phyloP scores from a whole-genome alignment of 1,140 invertebrate genomes.

The Caenorhabditis remanei region DNA sequence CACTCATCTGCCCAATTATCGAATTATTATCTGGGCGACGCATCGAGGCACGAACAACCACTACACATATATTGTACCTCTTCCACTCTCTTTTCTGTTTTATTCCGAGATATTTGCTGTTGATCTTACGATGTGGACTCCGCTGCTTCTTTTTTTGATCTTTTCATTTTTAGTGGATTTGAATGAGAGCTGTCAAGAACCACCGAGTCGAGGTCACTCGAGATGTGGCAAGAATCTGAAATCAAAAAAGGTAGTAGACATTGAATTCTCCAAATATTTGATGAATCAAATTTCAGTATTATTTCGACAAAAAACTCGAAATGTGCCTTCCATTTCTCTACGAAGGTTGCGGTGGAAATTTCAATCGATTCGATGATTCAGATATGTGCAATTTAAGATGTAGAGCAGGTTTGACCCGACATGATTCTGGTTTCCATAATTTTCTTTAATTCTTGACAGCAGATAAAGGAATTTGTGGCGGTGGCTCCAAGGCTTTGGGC shows the following conservation, averaged over 20 bases:
- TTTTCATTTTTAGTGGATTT: background rate
- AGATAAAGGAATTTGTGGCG: conserved; percentile 45
- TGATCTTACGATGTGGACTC: background rate
- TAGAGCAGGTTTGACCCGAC: background rate
- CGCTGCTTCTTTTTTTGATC: background rate
- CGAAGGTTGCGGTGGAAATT: conserved; percentile 27
- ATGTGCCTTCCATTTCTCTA: conserved; percentile 50
- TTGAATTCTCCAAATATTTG: background rate
- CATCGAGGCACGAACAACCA: conserved; percentile 52
- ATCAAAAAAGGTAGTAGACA: background rate
- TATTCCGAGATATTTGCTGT: conserved; percentile 2
- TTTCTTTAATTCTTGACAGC: background rate
- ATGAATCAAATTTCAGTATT: background rate
- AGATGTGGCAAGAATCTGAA: conserved; percentile 17
- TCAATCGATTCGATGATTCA: conserved; percentile 11
- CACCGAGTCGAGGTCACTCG: conserved; percentile 14
- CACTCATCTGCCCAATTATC: conserved; percentile 40
- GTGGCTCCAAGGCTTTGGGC: conserved; percentile 14
- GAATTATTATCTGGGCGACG: conserved; percentile 55
- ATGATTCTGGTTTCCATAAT: background rate
- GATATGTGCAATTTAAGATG: conserved; percentile 35
- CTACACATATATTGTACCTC: conserved; percentile 11
- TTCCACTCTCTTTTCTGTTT: background rate
- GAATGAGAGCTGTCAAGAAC: background rate
- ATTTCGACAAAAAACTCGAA: conserved; percentile 32